Evolutionary conservation across 2,888 invertebrate genomes (phyloP).

Genomic region (Drosophila algonquin): DNA sequence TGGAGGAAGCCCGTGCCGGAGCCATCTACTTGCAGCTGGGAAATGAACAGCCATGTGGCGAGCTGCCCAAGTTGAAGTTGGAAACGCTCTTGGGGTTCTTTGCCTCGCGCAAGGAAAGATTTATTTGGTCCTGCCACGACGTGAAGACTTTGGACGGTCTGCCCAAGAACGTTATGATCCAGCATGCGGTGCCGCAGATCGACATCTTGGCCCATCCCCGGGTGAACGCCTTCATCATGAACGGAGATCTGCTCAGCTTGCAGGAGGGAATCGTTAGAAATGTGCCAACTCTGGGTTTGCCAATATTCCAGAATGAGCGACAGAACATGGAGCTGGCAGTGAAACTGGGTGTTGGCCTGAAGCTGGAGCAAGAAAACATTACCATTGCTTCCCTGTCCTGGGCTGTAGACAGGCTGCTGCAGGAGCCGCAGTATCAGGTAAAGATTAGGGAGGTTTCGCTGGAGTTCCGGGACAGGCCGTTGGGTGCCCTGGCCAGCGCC

Average conservation of each 20-base stretch:
- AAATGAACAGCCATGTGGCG: conserved; percentile 83
- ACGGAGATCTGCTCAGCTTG: conserved; percentile 83
- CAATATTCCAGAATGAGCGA: conserved; percentile 83
- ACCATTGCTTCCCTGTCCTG: conserved; percentile 78
- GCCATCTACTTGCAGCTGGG: conserved; percentile 85
- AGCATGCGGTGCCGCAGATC: conserved; percentile 85
- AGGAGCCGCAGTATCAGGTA: conserved; percentile 76
- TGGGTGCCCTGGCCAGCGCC: conserved; percentile 82
- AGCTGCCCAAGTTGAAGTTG: conserved; percentile 81
- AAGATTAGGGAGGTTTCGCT: conserved; percentile 80
- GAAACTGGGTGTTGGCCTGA: conserved; percentile 78
- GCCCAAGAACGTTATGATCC: conserved; percentile 84
- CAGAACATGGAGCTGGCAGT: conserved; percentile 78
- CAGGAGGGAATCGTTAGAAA: conserved; percentile 84
- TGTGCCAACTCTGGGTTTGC: conserved; percentile 84
- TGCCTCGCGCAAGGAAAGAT: conserved; percentile 80
- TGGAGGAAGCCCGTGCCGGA: conserved; percentile 84
- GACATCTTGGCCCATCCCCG: conserved; percentile 85
- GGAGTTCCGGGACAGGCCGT: conserved; percentile 82
- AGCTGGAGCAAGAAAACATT: conserved; percentile 78
- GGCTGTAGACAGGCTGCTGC: conserved; percentile 82
- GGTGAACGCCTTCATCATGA: conserved; percentile 83
- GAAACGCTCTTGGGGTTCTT: conserved; percentile 82
- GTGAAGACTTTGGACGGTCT: conserved; percentile 77
- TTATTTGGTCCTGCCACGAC: conserved; percentile 85